phyloP scores from a whole-genome alignment of 1,140 invertebrate genomes.

The Sminthurinus signatus region DNA sequence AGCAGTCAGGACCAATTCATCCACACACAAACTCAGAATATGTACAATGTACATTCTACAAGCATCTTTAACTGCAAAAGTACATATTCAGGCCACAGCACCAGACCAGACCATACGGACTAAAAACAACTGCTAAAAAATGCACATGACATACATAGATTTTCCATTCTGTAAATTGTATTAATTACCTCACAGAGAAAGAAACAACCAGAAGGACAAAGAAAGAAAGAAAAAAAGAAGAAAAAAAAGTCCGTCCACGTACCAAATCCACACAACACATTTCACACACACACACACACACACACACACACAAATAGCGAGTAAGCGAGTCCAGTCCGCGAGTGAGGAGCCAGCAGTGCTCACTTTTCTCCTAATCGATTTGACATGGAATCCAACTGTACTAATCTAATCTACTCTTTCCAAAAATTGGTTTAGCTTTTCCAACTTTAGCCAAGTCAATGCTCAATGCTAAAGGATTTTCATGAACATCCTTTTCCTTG shows the following conservation, averaged over 20 bases:
- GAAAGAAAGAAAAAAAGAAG: too few relatives aligned
- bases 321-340: background rate
- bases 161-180: background rate
- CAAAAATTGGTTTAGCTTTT: background rate
- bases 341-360: background rate
- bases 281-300: background rate
- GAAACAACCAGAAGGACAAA: too few relatives aligned
- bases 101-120: too few relatives aligned
- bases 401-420: conserved; percentile 7
- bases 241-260: background rate
- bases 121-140: too few relatives aligned
- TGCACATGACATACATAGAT: too few relatives aligned
- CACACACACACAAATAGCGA: background rate
- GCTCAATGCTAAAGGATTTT: background rate
- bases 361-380: conserved; percentile 11
- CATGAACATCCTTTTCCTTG: background rate
- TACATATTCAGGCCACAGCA: too few relatives aligned
- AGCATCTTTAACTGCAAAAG: too few relatives aligned
- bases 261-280: background rate
- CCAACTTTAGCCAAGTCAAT: background rate
- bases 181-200: background rate
- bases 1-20: too few relatives aligned
- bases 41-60: too few relatives aligned
- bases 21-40: too few relatives aligned
- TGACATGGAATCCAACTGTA: conserved; percentile 10